Evolutionary conservation across 1,140 invertebrate genomes (phyloP), one percentile per base, ranked within the genome.

Genomic region (Harlomillsia oculata): DNA sequence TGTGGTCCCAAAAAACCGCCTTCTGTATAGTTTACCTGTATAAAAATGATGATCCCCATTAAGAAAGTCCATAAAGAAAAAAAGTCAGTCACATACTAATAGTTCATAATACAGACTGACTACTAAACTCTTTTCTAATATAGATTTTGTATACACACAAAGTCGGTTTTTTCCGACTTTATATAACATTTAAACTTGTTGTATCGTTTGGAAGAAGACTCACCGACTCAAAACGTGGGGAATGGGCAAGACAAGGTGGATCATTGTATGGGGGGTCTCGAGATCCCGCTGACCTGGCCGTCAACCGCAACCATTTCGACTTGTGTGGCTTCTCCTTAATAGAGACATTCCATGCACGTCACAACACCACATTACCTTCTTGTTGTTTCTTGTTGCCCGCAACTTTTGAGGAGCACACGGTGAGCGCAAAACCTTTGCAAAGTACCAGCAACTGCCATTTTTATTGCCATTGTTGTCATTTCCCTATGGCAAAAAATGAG

Each of bases 301-400:
- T 65, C 63, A 65, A 64, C 62, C 59, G 59, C 58, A 61, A 61
- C 55, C 59, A 60, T 61, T 63, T 64, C 63, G 50, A 64, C 63
- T 64, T 65, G 63, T 65, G 63, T 65, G 63, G 63, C 44, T 65
- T 65, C 54, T 55, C 28, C 63, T 64, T 65, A 65, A 65, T 65
- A 65, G 63, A 65, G 63, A 65, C 63, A 65, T 65, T 65, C 63
- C 63, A 62, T 60, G 56, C 63, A 65, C 59, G 63, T 65, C 63
- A 65, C 53, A 60, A 59, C 48, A 63, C 45, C 37, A 57, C 49
- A 48, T 50, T 48, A 48, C 28, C 45, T 48, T n/a, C n/a, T n/a
- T n/a, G n/a, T n/a, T n/a, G n/a, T n/a, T n/a, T n/a, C n/a, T n/a
- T n/a, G n/a, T n/a, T n/a, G n/a, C n/a, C n/a, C n/a, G n/a, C n/a